These are phyloP conservation scores for Melipona bicolor DNA, from an alignment of 2,888 invertebrate genomes.

Conservation along the genomic window DNA sequence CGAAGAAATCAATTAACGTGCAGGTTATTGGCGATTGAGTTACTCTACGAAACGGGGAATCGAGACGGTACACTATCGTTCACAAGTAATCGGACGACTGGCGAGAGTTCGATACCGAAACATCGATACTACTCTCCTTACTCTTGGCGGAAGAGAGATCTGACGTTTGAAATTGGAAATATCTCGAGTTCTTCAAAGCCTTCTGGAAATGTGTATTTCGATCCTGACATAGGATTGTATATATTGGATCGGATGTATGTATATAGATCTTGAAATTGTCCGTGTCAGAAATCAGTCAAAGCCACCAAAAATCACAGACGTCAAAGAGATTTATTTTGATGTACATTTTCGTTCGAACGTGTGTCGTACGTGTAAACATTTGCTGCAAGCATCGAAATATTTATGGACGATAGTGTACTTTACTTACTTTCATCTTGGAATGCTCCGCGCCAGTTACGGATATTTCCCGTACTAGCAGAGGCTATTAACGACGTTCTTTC, in stretches of 20 bases:
- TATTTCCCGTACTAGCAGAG: not conserved
- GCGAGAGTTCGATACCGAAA: not conserved
- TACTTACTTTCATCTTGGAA: not conserved
- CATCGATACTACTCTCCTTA: not conserved
- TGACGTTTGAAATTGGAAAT: too few species aligned
- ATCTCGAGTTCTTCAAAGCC: too few species aligned
- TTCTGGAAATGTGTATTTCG: too few species aligned
- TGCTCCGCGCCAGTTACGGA: conserved; percentile 15
- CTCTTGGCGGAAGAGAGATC: too few species aligned
- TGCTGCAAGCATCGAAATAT: not conserved
- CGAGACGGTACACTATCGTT: not conserved
- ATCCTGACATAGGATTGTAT: too few species aligned
- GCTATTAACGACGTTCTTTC: conserved; percentile 52
- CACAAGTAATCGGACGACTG: not conserved
- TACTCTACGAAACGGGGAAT: not conserved
- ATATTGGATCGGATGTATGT: too few species aligned
- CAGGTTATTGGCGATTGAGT: not conserved
- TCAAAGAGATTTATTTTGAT: not conserved
- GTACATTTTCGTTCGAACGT: not conserved
- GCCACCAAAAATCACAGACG: too few species aligned
- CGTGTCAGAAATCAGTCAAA: not conserved
- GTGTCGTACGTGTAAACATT: not conserved
- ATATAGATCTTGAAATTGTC: too few species aligned
- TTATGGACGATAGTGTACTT: not conserved
- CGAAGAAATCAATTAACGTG: conserved; percentile 31